These are phyloP conservation scores for Miltochrista miniata DNA, from an alignment of 2,888 invertebrate species.

Conservation along the genomic window DNA sequence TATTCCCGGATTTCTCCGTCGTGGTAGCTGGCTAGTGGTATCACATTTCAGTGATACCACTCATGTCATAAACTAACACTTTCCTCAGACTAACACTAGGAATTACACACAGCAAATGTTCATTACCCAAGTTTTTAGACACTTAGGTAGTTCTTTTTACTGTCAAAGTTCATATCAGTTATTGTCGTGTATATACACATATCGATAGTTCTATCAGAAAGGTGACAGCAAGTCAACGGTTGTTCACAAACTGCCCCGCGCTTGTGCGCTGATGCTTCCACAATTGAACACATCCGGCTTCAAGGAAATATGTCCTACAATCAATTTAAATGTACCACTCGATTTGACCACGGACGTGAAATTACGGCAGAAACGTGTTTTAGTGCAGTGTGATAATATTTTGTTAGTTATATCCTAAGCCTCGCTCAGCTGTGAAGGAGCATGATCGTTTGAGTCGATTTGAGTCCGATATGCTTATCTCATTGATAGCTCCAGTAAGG, in stretches of 20 bases:
- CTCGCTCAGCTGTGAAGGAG: no score
- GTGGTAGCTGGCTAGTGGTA: conserved; percentile 66
- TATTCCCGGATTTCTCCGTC: conserved; percentile 68
- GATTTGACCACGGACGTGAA: conserved; percentile 68
- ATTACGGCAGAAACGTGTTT: conserved; percentile 25
- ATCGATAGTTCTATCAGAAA: conserved; percentile 3
- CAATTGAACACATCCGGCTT: conserved; percentile 81
- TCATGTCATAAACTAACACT: conserved; percentile 17
- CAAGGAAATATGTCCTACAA: conserved; percentile 80
- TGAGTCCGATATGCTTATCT: no score
- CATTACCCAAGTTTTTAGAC: no score
- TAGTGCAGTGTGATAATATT: conserved; percentile 1
- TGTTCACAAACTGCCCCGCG: conserved; percentile 64
- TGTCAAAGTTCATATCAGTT: neutral
- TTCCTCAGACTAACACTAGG: conserved; percentile 11
- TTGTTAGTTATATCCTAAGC: neutral
- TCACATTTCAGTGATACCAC: conserved; percentile 80
- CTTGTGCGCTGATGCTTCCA: conserved; percentile 60
- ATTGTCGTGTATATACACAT: neutral
- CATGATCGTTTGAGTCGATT: no score
- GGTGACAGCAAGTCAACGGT: conserved; percentile 53
- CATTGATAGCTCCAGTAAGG: no score
- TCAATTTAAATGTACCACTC: conserved; percentile 77
- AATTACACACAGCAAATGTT: no score
- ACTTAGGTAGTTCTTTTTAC: no score